Base-by-base conservation (phyloP, 37 sponge, comb jelly and placozoan genomes). In the Oopsacas minuta region DNA sequence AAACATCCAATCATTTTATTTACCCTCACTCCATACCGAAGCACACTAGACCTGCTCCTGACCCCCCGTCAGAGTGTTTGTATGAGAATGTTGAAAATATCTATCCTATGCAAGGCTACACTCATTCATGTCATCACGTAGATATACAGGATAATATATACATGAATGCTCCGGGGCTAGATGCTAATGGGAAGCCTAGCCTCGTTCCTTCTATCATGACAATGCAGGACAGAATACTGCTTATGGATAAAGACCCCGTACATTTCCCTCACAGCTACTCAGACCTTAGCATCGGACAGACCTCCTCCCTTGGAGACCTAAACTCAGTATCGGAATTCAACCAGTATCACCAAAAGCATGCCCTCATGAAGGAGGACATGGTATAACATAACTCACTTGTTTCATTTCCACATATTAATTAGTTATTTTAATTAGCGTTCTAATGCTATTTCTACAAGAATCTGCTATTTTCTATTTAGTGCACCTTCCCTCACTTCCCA, bases 381-480 rank as follows among this genome's bases (percentile, higher is more conserved):
- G 75, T 61, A 34, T 61, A 34, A 61, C 30, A 10, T 3, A 7
- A 61, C 30, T 10, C 75, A n/a, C 75, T n/a, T 61, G 20, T 61
- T 10, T 17, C 51, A 17, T 46, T 46, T 12, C 17, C 51, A 46
- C 51, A 25, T 61, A 20, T 61, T 20, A 32, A 34, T 61, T 25
- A 61, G 75, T 61, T 61, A 61, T 61, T 61, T 61, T 61, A 42
- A 61, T 61, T 61, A 12, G 75, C 75, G 75, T 61, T 61, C 75
- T 61, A 42, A 42, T n/a, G 75, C 75, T 61, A 10, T 61, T 61
- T 61, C 75, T 61, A 61, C 75, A 25, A 17, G 30, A 25, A 10
- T 61, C 75, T 61, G 20, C 75, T 61, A 61, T 61, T 61, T 61
- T n/a, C 75, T 61, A n/a, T 61, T 3, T 42, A 42, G 15, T 42